Conservation (phyloP, 2,888 invertebrate genomes). For the Emmelina monodactyla region DNA sequence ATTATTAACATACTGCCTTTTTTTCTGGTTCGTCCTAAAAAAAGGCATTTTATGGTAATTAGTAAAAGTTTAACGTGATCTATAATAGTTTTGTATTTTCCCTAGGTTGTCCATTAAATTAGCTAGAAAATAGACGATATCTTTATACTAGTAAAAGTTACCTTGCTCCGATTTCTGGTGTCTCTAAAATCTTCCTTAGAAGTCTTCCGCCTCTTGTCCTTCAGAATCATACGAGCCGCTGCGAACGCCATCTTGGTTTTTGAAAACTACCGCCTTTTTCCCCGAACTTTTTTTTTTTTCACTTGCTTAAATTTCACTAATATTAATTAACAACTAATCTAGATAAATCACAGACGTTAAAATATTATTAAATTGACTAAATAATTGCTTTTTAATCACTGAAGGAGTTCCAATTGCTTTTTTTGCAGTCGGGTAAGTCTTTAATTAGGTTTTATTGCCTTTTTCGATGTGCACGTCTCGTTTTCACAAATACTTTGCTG, state of each 20-base stretch:
- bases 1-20: too few species aligned
- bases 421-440: too few species aligned
- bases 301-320: not conserved
- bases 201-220: constrained; percentile 81
- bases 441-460: too few species aligned
- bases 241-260: constrained; percentile 78
- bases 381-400: constrained; percentile 29
- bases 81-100: too few species aligned
- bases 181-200: constrained; percentile 81
- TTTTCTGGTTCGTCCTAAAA: too few species aligned
- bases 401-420: too few species aligned
- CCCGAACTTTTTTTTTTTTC: not conserved
- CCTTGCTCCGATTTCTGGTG: constrained; percentile 82
- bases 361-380: constrained; percentile 33
- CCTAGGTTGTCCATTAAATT: too few species aligned
- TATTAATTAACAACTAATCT: constrained; percentile 12
- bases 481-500: too few species aligned
- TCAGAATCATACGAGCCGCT: constrained; percentile 83
- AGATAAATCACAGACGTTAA: constrained; percentile 33
- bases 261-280: constrained; percentile 9
- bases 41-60: too few species aligned
- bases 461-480: too few species aligned
- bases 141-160: constrained; percentile 34
- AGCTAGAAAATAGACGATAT: too few species aligned
- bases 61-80: too few species aligned